These are phyloP conservation scores for Cyclophora punctaria DNA, from an alignment of 2,888 invertebrate species.

Conservation along the genomic window DNA sequence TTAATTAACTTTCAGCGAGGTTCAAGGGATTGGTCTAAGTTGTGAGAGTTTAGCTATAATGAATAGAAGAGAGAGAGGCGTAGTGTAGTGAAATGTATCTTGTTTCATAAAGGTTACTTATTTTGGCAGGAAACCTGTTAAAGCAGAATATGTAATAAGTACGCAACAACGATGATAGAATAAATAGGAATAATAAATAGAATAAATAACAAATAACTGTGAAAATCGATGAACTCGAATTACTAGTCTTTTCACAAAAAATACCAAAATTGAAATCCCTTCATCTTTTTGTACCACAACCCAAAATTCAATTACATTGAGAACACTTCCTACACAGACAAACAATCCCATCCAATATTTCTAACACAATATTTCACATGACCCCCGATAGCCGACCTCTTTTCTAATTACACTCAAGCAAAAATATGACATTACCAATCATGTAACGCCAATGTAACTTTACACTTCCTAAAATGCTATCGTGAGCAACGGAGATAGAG, in stretches of 20 bases:
- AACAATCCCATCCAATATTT: conserved; percentile 37
- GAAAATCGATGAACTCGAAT: too few relatives aligned
- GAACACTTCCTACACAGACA: conserved; percentile 13
- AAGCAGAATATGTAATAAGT: too few relatives aligned
- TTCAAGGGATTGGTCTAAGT: too few relatives aligned
- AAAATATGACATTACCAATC: conserved; percentile 55
- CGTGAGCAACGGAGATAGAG: not conserved
- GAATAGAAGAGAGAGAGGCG: too few relatives aligned
- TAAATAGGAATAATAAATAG: too few relatives aligned
- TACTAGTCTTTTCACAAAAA: not conserved
- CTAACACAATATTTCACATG: conserved; percentile 60
- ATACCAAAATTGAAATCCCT: not conserved
- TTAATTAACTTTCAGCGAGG: too few relatives aligned
- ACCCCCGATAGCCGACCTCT: conserved; percentile 49
- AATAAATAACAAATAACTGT: too few relatives aligned
- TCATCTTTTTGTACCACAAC: not conserved
- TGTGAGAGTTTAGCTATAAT: too few relatives aligned
- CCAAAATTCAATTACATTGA: conserved; percentile 4
- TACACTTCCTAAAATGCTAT: conserved; percentile 18
- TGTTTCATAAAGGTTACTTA: too few relatives aligned
- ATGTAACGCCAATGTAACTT: conserved; percentile 26
- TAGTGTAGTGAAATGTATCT: too few relatives aligned
- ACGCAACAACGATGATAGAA: too few relatives aligned
- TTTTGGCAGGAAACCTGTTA: too few relatives aligned
- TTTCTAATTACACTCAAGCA: conserved; percentile 65